Conservation (phyloP, 2,113 vertebrate species). For the Channa argus region DNA sequence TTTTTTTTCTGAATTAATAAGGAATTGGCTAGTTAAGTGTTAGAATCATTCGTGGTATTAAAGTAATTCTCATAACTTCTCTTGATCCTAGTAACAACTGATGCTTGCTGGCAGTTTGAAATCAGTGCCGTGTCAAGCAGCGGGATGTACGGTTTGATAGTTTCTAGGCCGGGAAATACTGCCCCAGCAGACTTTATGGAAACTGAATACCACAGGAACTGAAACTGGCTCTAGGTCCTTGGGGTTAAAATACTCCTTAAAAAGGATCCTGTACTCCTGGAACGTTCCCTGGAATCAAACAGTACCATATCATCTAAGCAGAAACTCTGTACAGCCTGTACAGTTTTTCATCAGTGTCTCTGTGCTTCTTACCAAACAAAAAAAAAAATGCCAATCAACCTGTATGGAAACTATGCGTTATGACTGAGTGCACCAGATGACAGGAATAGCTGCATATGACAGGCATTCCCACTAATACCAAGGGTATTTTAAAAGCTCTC, state of each 20-base stretch:
- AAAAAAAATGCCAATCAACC: background rate
- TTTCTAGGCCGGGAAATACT: background rate
- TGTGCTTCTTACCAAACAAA: constrained; percentile 2
- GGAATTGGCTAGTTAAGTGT: no score
- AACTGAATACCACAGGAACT: no score
- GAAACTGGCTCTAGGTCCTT: background rate
- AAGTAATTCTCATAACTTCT: no score
- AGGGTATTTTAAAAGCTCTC: constrained; percentile 35
- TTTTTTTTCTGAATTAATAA: no score
- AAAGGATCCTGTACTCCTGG: background rate
- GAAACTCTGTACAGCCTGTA: background rate
- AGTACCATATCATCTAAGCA: background rate
- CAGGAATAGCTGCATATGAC: background rate
- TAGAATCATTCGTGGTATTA: no score
- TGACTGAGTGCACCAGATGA: constrained; percentile 1
- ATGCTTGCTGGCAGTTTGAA: background rate
- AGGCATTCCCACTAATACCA: constrained; percentile 1
- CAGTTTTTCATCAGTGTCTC: background rate
- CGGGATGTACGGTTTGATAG: no score
- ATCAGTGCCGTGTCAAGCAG: no score
- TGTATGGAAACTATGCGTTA: background rate
- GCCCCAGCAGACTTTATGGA: background rate
- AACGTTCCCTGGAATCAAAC: rapidly evolving
- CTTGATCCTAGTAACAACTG: no score
- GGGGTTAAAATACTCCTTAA: background rate